Conservation (phyloP, 1,140 invertebrate species). For the Arion vulgaris region DNA sequence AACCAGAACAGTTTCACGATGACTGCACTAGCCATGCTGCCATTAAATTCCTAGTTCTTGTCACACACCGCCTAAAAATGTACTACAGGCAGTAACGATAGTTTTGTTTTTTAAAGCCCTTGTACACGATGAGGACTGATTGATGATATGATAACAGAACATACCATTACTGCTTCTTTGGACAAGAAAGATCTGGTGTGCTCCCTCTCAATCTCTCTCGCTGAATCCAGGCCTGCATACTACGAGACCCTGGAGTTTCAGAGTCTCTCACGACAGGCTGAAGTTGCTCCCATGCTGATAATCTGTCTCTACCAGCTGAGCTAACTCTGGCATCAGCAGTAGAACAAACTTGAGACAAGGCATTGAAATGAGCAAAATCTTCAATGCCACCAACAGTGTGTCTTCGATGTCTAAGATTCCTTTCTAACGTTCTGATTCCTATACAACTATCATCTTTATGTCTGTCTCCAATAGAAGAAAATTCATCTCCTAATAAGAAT, state of each 20-base stretch:
- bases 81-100: too few species aligned
- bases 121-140: too few species aligned
- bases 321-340: slow-evolving; percentile 52
- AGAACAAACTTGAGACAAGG: slow-evolving; percentile 72
- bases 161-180: not conserved
- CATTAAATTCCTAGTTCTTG: too few species aligned
- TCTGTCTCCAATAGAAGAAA: not conserved
- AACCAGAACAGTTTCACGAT: too few species aligned
- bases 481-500: not conserved
- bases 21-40: too few species aligned
- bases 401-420: slow-evolving; percentile 66
- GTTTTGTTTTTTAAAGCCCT: too few species aligned
- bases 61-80: too few species aligned
- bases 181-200: slow-evolving; percentile 56
- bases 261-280: slow-evolving; percentile 54
- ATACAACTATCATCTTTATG: not conserved
- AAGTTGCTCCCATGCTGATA: slow-evolving; percentile 73
- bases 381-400: slow-evolving; percentile 94
- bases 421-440: not conserved
- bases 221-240: slow-evolving; percentile 57
- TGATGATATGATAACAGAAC: too few species aligned
- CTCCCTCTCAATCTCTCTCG: slow-evolving; percentile 47
- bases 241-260: slow-evolving; percentile 37
- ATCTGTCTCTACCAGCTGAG: slow-evolving; percentile 25
- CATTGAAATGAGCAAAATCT: slow-evolving; percentile 81